Percentiles rank a stretch among this genome's conserved stretches.
These are phyloP conservation scores for Cephonodes hylas DNA, from an alignment of 2,888 invertebrate species.

Conservation along the genomic window DNA sequence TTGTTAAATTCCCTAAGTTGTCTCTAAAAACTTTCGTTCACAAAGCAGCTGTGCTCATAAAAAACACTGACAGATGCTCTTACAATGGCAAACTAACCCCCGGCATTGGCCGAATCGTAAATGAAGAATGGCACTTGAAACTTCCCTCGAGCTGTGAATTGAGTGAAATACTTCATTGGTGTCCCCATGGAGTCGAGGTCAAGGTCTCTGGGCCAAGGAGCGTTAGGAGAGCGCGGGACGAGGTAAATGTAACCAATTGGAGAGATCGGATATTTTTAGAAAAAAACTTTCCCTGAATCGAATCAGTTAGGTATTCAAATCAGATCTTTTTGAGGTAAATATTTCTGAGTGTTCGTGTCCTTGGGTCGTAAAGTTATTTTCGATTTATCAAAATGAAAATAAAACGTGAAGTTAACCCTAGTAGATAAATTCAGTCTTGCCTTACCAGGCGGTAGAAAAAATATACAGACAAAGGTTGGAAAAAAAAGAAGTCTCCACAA, in stretches of 20 bases:
- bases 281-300: neutral
- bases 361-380: too few relatives aligned
- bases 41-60: slow-evolving; percentile 10
- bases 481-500: too few relatives aligned
- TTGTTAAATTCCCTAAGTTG: neutral
- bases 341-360: too few relatives aligned
- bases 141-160: slow-evolving; percentile 27
- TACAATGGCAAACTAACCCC: slow-evolving; percentile 25
- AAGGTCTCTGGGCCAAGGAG: neutral
- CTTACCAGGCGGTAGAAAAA: too few relatives aligned
- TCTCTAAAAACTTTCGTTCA: neutral
- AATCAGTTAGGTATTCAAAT: neutral
- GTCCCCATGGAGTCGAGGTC: slow-evolving; percentile 11
- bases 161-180: slow-evolving; percentile 32
- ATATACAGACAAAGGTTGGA: too few relatives aligned
- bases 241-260: slow-evolving; percentile 25
- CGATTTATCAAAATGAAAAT: too few relatives aligned
- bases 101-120: slow-evolving; percentile 32
- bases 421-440: too few relatives aligned
- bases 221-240: neutral
- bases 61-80: slow-evolving; percentile 19
- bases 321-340: neutral
- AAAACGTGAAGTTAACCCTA: too few relatives aligned
- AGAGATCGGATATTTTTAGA: slow-evolving; percentile 18
- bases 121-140: slow-evolving; percentile 39